These are phyloP conservation scores for Strix uralensis DNA, from an alignment of 2,113 vertebrate species.

Conservation along the genomic window DNA sequence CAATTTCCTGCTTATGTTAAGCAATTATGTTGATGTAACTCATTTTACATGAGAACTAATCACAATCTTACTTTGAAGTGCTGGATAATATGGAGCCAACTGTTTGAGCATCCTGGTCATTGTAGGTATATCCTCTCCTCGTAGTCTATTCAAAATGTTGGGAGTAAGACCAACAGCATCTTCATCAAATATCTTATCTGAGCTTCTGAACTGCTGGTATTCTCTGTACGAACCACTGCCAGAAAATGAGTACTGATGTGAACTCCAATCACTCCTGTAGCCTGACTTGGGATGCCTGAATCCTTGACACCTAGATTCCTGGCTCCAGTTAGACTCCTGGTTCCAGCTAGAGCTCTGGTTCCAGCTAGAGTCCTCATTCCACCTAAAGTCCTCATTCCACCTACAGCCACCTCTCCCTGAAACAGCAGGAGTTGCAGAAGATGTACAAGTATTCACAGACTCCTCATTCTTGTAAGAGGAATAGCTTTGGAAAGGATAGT, in stretches of 20 bases:
- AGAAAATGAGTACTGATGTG: background rate
- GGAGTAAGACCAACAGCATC: background rate
- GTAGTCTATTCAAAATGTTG: background rate
- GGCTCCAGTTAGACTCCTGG: background rate
- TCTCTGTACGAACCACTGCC: background rate
- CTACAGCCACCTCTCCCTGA: background rate
- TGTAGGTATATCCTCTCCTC: constrained; percentile 1
- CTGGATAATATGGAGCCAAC: constrained; percentile 1
- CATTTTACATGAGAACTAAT: background rate
- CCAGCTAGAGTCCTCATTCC: background rate
- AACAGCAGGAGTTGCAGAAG: background rate
- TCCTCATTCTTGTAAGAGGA: background rate
- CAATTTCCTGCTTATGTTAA: background rate
- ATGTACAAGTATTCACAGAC: background rate
- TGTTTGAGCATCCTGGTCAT: constrained; percentile 1
- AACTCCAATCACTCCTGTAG: background rate
- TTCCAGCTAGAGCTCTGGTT: background rate
- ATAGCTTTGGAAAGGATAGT: background rate
- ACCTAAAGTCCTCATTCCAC: background rate
- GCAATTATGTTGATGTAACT: background rate
- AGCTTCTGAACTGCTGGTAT: background rate
- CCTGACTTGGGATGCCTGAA: background rate
- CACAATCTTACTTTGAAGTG: constrained; percentile 43
- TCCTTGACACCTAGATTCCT: background rate
- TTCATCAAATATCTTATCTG: background rate